A percentile compares a stretch with the other conserved stretches of the same genome.
Conservation (phyloP, 2,797 vertebrate species). For the Anniella stebbinsi region DNA sequence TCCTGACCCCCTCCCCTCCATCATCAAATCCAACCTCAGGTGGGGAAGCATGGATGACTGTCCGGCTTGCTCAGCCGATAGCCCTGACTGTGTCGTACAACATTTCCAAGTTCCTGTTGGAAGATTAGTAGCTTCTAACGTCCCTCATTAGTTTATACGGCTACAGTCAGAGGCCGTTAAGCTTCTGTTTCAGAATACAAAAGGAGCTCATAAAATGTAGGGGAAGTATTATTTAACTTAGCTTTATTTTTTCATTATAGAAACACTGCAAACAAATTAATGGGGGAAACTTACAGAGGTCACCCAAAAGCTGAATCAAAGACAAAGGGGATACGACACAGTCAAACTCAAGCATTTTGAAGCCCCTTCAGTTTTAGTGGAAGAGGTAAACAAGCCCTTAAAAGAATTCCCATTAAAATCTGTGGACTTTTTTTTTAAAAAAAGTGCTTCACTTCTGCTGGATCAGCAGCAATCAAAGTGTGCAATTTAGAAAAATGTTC, state of each 20-base stretch:
- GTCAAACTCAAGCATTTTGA: background rate
- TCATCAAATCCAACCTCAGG: background rate
- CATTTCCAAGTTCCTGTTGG: conserved; percentile 33
- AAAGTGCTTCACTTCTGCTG: background rate
- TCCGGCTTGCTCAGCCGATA: conserved; percentile 14
- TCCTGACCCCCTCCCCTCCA: background rate
- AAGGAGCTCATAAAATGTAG: conserved; percentile 46
- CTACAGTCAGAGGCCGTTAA: conserved; percentile 43
- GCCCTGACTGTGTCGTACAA: conserved; percentile 8
- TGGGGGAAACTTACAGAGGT: conserved; percentile 30
- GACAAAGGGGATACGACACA: background rate
- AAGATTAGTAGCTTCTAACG: conserved; percentile 46
- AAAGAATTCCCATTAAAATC: background rate
- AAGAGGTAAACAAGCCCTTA: background rate
- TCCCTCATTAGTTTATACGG: conserved; percentile 41
- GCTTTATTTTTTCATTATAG: conserved; percentile 42
- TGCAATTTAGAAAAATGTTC: background rate
- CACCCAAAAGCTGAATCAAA: conserved; percentile 19
- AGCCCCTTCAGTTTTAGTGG: background rate
- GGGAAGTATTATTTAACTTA: conserved; percentile 47
- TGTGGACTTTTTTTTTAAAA: too few species aligned
- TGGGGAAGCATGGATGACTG: background rate
- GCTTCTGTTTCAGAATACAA: conserved; percentile 42
- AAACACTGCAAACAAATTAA: conserved; percentile 41
- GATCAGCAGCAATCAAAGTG: background rate